These are phyloP conservation scores for Hypanus sabinus DNA, from an alignment of 2,113 vertebrate genomes.

Conservation along the genomic window DNA sequence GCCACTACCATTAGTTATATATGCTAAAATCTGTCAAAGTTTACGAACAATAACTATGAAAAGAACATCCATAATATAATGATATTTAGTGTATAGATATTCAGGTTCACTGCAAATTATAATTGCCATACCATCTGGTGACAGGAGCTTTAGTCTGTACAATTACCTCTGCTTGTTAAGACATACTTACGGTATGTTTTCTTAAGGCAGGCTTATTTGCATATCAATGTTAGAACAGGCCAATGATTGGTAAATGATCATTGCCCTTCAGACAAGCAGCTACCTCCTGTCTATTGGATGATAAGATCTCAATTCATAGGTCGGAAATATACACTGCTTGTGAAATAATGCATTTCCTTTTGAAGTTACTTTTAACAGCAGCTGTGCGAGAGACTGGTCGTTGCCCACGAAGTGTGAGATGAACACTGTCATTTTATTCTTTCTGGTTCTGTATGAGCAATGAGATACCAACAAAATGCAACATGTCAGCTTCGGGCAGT, in stretches of 20 bases:
- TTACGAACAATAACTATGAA: not conserved
- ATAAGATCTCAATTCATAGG: slow-evolving; percentile 24
- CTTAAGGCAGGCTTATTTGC: not conserved
- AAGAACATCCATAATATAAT: not conserved
- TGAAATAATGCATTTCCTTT: slow-evolving; percentile 26
- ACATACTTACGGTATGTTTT: not conserved
- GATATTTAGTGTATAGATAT: not conserved
- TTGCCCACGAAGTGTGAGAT: not conserved
- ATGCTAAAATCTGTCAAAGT: too few relatives aligned
- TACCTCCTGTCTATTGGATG: not conserved
- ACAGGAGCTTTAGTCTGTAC: not conserved
- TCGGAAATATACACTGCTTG: not conserved
- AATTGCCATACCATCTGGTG: not conserved
- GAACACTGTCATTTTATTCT: not conserved
- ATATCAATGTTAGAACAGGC: not conserved
- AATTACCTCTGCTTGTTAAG: not conserved
- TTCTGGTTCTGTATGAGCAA: not conserved
- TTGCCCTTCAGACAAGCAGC: not conserved
- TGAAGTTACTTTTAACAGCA: not conserved
- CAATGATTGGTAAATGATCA: not conserved
- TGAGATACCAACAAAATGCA: slow-evolving; percentile 27
- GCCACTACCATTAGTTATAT: too few relatives aligned
- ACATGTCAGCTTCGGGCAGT: not conserved
- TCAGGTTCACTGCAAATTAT: not conserved
- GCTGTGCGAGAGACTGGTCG: not conserved